Percentiles rank a stretch among this genome's conserved stretches.
Conservation (phyloP, 2,113 vertebrate genomes). For the Empidonax traillii region DNA sequence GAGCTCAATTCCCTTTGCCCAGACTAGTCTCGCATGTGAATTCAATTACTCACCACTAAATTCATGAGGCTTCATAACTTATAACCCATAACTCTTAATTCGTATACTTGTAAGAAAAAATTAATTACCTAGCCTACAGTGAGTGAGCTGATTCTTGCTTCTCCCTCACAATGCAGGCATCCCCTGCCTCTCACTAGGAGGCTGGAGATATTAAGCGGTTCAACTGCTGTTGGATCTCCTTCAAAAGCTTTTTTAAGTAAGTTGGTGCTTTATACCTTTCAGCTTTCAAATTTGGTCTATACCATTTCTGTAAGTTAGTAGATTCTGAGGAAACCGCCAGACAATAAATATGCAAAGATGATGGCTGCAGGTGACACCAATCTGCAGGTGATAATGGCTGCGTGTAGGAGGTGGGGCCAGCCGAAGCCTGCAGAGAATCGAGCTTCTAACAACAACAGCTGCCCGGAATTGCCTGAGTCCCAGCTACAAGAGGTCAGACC, state of each 20-base stretch:
- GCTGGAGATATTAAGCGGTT: not conserved
- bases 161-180: fast-evolving
- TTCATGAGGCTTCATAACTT: not conserved
- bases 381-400: not conserved
- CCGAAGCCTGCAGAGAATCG: no score
- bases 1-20: not conserved
- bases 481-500: no score
- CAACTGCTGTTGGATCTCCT: not conserved
- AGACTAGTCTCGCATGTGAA: not conserved
- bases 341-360: not conserved
- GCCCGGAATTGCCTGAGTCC: no score
- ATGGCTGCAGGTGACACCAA: not conserved
- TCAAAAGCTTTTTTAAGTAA: not conserved
- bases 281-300: not conserved
- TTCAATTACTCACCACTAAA: not conserved
- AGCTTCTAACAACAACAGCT: no score
- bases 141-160: not conserved
- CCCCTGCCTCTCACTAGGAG: not conserved
- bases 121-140: not conserved
- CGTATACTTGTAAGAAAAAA: not conserved
- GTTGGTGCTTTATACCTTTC: not conserved
- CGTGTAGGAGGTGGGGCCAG: no score
- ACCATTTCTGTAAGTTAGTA: not conserved
- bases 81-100: not conserved
- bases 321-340: not conserved